Evolutionary conservation across 2,797 vertebrate genomes (phyloP).

Genomic region (Chiloscyllium punctatum): DNA sequence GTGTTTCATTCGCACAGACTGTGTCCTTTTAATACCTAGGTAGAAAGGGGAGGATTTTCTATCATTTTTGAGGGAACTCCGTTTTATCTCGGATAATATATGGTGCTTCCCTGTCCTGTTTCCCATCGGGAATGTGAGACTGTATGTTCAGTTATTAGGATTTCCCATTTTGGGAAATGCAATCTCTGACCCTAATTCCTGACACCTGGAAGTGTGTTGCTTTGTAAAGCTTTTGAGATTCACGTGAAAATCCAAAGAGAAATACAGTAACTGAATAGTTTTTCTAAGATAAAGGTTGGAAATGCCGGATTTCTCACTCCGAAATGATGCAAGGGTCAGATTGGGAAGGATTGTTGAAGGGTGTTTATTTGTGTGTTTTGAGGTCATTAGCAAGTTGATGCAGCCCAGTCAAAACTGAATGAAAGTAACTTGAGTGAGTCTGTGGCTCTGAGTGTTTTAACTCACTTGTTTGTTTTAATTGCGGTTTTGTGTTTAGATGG

Average conservation of each 20-base stretch:
- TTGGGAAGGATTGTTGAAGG: neutral
- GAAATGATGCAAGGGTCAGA: neutral
- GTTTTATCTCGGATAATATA: too few species aligned
- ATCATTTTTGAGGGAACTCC: too few species aligned
- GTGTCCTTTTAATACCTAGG: neutral
- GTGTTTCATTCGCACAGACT: neutral
- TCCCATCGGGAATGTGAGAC: neutral
- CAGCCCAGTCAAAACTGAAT: neutral
- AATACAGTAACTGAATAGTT: neutral
- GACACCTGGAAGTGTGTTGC: neutral
- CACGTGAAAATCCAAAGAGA: neutral
- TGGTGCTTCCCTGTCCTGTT: neutral
- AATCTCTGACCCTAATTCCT: neutral
- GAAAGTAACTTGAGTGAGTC: neutral
- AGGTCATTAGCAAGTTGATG: too few species aligned
- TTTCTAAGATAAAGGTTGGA: neutral
- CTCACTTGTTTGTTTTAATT: neutral
- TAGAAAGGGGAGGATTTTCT: too few species aligned
- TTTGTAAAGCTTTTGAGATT: neutral
- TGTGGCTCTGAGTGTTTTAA: neutral
- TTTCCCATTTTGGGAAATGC: neutral
- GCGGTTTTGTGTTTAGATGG: slow-evolving; percentile 62
- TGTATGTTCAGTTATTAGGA: neutral
- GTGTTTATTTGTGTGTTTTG: neutral
- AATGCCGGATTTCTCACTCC: neutral